Conservation (phyloP, 2,797 vertebrate species). For the Rhinoraja longicauda region DNA sequence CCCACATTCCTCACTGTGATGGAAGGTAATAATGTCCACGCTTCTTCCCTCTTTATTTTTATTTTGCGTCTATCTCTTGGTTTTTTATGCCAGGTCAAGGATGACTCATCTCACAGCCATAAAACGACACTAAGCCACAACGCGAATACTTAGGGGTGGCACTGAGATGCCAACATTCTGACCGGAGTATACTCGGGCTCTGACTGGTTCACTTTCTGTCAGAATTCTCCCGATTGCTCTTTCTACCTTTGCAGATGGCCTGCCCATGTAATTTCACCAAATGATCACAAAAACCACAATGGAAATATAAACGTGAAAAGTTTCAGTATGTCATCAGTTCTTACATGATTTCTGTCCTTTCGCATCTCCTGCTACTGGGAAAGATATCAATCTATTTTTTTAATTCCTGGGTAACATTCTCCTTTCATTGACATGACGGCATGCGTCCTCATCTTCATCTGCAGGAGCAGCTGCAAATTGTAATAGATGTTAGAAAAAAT, state of each 20-base stretch:
- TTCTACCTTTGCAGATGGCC: neutral
- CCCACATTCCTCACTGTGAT: no score
- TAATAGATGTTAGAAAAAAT: neutral
- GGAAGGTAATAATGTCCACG: no score
- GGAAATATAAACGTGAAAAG: neutral
- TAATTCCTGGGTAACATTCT: neutral
- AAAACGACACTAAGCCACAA: no score
- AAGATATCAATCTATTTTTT: neutral
- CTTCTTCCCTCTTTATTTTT: no score
- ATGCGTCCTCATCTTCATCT: neutral
- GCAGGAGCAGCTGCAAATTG: neutral
- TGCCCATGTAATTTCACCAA: neutral
- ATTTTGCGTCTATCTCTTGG: no score
- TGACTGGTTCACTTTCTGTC: neutral
- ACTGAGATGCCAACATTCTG: no score
- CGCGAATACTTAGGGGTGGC: no score
- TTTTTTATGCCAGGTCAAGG: no score
- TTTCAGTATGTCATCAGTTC: neutral
- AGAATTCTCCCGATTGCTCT: neutral
- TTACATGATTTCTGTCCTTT: neutral
- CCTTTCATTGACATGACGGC: neutral
- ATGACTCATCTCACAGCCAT: no score
- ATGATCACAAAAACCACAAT: neutral
- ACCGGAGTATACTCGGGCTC: no score
- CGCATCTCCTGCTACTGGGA: neutral